Evolutionary conservation across 2,888 invertebrate species (phyloP).

Genomic region (Lobophora halterata): DNA sequence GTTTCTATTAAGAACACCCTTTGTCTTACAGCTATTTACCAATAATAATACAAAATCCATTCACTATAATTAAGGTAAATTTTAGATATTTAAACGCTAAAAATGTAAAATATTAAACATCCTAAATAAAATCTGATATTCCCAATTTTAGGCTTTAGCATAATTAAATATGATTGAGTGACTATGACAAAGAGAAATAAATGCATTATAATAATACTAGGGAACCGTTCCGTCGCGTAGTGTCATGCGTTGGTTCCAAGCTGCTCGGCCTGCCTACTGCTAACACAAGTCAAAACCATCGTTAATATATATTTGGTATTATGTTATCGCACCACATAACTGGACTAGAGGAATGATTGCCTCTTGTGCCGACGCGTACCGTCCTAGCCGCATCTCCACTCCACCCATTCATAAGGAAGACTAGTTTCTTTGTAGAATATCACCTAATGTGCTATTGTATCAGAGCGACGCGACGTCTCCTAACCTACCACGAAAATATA

Average conservation of each 20-base stretch:
- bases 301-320: constrained; percentile 78
- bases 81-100: constrained; percentile 81
- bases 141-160: constrained; percentile 80
- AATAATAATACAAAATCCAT: constrained; percentile 79
- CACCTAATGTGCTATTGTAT: constrained; percentile 72
- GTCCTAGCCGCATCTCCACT: constrained; percentile 35
- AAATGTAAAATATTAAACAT: constrained; percentile 80
- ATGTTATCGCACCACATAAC: constrained; percentile 76
- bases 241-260: constrained; percentile 59
- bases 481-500: constrained; percentile 67
- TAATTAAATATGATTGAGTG: constrained; percentile 78
- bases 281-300: constrained; percentile 72
- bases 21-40: constrained; percentile 78
- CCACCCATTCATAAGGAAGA: constrained; percentile 75
- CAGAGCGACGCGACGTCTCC: constrained; percentile 56
- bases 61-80: constrained; percentile 80
- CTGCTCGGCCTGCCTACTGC: constrained; percentile 69
- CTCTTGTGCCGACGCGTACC: constrained; percentile 52
- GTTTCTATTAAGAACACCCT: constrained; percentile 76
- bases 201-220: constrained; percentile 79
- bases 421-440: constrained; percentile 78
- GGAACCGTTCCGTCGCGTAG: constrained; percentile 66
- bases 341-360: constrained; percentile 80
- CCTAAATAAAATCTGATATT: constrained; percentile 82
- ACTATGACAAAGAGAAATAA: constrained; percentile 78